Conservation (phyloP, 2,888 invertebrate genomes). For the Cerastoderma edule region DNA sequence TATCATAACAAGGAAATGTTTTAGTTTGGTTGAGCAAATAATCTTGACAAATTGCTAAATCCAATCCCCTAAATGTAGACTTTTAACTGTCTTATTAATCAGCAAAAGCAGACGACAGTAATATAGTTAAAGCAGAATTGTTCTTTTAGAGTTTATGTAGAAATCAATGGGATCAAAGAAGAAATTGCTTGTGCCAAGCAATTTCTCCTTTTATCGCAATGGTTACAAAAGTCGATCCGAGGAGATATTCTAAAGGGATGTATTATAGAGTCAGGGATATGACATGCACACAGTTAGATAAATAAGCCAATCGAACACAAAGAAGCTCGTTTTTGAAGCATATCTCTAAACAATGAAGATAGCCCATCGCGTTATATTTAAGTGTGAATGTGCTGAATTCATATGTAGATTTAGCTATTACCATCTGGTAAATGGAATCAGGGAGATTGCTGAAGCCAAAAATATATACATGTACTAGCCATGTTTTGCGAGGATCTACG, state of each 20-base stretch:
- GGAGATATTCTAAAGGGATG: too few species aligned
- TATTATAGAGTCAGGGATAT: too few species aligned
- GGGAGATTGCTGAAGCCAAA: constrained; percentile 15
- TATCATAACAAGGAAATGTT: not conserved
- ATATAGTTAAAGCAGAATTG: not conserved
- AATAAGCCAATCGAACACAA: not conserved
- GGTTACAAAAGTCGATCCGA: not conserved
- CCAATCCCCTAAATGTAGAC: not conserved
- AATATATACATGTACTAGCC: too few species aligned
- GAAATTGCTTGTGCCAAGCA: not conserved
- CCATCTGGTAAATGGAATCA: not conserved
- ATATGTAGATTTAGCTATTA: not conserved
- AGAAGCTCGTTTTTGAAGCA: not conserved
- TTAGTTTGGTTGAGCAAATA: not conserved
- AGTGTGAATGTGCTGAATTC: not conserved
- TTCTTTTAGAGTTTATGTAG: not conserved
- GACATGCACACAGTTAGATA: not conserved
- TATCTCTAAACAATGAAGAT: not conserved
- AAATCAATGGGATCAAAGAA: not conserved
- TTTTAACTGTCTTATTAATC: not conserved
- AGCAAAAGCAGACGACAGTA: too few species aligned
- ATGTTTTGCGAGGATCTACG: too few species aligned
- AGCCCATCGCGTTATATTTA: not conserved
- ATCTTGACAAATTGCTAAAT: not conserved
- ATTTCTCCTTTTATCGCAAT: constrained; percentile 8